Conservation (phyloP, 2,888 invertebrate species). For the Agrochola litura region DNA sequence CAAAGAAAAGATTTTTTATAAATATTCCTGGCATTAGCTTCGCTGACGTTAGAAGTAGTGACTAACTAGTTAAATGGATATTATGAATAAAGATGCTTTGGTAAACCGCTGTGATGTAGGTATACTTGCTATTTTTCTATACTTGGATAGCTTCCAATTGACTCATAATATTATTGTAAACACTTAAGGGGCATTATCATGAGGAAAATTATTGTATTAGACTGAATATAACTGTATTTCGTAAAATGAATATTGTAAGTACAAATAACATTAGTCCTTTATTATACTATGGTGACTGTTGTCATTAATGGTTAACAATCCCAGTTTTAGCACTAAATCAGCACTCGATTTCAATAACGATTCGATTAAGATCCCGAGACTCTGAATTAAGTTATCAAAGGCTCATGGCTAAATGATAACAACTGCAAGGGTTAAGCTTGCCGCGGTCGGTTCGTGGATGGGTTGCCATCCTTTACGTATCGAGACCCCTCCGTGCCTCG, state of each 20-base stretch:
- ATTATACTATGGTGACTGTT: not conserved
- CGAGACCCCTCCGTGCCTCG: no score
- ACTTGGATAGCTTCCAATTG: not conserved
- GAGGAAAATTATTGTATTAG: constrained; percentile 30
- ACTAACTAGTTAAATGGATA: not conserved
- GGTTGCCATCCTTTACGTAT: no score
- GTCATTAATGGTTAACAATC: not conserved
- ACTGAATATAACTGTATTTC: constrained; percentile 26
- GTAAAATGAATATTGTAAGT: not conserved
- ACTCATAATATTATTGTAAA: constrained; percentile 21
- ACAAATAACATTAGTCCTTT: not conserved
- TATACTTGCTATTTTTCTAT: constrained; percentile 14
- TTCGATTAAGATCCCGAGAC: not conserved
- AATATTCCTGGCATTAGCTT: constrained; percentile 23
- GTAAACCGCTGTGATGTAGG: constrained; percentile 21
- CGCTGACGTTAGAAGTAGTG: not conserved
- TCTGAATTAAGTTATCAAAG: not conserved
- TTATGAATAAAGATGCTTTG: constrained; percentile 15
- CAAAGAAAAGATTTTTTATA: constrained; percentile 1
- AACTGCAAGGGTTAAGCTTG: no score
- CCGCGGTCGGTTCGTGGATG: no score
- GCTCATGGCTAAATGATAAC: no score
- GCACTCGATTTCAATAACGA: not conserved
- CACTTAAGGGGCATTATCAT: constrained; percentile 1
- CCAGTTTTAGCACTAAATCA: not conserved